Percentiles rank a stretch among this genome's conserved stretches.
phyloP scores from a whole-genome alignment of 1,140 invertebrate genomes.

The Drosophila pseudoobscura region DNA sequence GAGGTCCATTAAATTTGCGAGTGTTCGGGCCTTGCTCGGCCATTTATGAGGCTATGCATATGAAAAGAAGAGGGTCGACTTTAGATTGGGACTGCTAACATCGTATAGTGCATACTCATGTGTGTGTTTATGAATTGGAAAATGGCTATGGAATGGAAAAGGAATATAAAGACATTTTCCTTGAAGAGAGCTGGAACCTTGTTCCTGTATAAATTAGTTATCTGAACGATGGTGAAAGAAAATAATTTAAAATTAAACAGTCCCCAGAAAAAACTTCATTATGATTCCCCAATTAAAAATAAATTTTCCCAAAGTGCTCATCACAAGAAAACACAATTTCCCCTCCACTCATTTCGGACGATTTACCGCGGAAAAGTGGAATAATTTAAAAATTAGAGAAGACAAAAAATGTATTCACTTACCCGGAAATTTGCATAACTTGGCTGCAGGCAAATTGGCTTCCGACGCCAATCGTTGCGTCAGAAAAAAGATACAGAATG shows the following conservation, averaged over 20 bases:
- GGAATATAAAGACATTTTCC: background rate
- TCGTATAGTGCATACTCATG: constrained; percentile 25
- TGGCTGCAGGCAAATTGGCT: constrained; percentile 38
- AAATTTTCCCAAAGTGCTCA: constrained; percentile 38
- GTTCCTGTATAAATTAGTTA: background rate
- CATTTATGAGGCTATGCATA: constrained; percentile 71
- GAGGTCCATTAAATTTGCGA: constrained; percentile 67
- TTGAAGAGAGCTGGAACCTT: background rate
- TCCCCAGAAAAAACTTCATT: constrained; percentile 19
- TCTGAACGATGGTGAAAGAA: constrained; percentile 7
- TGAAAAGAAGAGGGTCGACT: constrained; percentile 46
- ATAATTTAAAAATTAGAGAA: constrained; percentile 37
- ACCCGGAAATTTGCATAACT: constrained; percentile 57
- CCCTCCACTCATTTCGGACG: constrained; percentile 14
- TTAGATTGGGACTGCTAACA: constrained; percentile 35
- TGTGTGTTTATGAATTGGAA: background rate
- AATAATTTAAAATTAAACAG: constrained; percentile 19
- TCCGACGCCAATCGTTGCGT: background rate
- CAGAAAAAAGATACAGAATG: constrained; percentile 4
- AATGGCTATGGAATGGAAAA: background rate
- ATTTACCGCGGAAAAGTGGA: constrained; percentile 33
- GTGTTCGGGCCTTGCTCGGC: constrained; percentile 34
- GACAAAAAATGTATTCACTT: constrained; percentile 40
- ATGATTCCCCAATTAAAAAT: constrained; percentile 34
- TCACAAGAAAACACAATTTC: constrained; percentile 10